These are phyloP conservation scores for Pteropus alecto DNA, from an alignment of 2,113 vertebrate species.

Conservation along the genomic window DNA sequence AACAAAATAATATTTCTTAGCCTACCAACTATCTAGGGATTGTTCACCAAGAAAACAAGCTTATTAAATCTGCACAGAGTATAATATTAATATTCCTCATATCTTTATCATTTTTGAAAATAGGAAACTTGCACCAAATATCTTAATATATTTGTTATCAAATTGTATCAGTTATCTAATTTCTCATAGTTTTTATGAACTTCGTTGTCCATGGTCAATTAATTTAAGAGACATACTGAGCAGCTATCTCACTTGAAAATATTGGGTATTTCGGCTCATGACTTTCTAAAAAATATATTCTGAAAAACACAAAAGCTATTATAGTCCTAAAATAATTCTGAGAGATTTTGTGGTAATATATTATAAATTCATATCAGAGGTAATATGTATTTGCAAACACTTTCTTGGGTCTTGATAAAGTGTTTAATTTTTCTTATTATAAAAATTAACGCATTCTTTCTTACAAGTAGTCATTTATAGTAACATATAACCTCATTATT, in stretches of 20 bases:
- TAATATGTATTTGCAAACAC: neutral
- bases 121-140: neutral
- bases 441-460: neutral
- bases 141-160: neutral
- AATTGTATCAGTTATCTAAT: neutral
- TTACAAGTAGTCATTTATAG: neutral
- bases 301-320: neutral
- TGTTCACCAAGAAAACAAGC: neutral
- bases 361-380: neutral
- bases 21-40: neutral
- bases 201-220: neutral
- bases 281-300: neutral
- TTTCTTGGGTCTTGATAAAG: neutral
- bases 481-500: neutral
- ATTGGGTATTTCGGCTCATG: neutral
- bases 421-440: neutral
- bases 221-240: neutral
- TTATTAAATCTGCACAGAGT: slow-evolving; percentile 26
- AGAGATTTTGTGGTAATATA: neutral
- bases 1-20: slow-evolving; percentile 1
- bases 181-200: neutral
- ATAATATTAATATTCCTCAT: neutral
- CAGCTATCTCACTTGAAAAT: neutral
- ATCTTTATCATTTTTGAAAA: neutral
- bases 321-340: neutral